These are phyloP conservation scores for Chymomyza fuscimana DNA, from an alignment of 2,888 invertebrate genomes.

Conservation along the genomic window DNA sequence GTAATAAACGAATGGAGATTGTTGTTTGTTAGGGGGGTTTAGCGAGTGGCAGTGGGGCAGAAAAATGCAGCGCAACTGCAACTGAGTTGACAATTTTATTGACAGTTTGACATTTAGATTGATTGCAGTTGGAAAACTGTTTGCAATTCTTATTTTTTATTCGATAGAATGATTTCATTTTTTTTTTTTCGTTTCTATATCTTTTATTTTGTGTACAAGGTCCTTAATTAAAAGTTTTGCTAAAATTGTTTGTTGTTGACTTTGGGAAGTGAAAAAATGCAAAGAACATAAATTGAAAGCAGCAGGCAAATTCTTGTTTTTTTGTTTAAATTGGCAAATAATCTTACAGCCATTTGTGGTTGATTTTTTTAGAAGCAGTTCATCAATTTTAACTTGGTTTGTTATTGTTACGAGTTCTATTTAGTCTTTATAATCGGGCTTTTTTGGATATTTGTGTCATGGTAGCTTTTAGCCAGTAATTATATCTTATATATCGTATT, in stretches of 20 bases:
- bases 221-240: slow-evolving; percentile 65
- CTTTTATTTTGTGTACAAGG: slow-evolving; percentile 14
- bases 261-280: slow-evolving; percentile 28
- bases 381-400: too few species aligned
- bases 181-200: slow-evolving; percentile 10
- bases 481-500: too few species aligned
- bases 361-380: not conserved
- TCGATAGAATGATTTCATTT: not conserved
- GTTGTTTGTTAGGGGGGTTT: not conserved
- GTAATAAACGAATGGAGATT: not conserved
- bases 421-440: too few species aligned
- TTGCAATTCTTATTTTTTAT: slow-evolving; percentile 3
- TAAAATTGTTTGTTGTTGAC: slow-evolving; percentile 41
- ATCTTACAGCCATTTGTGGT: not conserved
- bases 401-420: too few species aligned
- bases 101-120: slow-evolving; percentile 69
- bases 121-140: slow-evolving; percentile 61
- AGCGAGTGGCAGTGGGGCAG: not conserved
- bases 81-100: slow-evolving; percentile 67
- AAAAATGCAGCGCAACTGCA: slow-evolving; percentile 38
- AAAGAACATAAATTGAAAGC: not conserved
- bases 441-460: too few species aligned
- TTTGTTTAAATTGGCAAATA: not conserved
- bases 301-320: not conserved
- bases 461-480: too few species aligned